Evolutionary conservation across 2,888 invertebrate genomes (phyloP).

Genomic region (Pantelozetes paolii): DNA sequence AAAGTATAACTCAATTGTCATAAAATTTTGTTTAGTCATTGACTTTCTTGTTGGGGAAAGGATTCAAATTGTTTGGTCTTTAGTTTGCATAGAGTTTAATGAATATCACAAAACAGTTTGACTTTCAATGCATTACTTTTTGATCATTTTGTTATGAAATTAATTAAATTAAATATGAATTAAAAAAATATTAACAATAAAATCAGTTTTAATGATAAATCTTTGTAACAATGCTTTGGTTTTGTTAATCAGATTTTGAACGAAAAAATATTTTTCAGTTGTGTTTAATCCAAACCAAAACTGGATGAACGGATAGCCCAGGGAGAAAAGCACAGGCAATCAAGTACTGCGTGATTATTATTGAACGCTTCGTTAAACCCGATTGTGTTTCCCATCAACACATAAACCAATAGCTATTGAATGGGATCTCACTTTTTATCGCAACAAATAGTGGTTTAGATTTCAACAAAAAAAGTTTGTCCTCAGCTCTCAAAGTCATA

Average conservation of each 20-base stretch:
- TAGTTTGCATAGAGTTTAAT: too few species aligned
- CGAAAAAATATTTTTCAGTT: not conserved
- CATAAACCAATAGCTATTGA: constrained; percentile 8
- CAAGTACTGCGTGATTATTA: constrained; percentile 9
- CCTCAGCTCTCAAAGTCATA: not conserved
- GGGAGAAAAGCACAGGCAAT: not conserved
- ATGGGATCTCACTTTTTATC: not conserved
- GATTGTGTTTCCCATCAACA: constrained; percentile 10
- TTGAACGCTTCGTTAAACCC: constrained; percentile 16
- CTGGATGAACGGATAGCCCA: not conserved
- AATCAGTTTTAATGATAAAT: not conserved
- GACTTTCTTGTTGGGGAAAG: too few species aligned
- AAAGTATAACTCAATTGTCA: too few species aligned
- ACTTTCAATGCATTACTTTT: too few species aligned
- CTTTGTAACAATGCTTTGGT: not conserved
- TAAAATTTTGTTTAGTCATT: too few species aligned
- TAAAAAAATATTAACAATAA: not conserved
- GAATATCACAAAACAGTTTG: too few species aligned
- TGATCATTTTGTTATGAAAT: not conserved
- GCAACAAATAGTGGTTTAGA: not conserved
- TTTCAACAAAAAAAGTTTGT: not conserved
- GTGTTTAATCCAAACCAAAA: not conserved
- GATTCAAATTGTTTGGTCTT: too few species aligned
- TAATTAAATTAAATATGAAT: not conserved
- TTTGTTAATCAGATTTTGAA: not conserved